Base-by-base conservation (phyloP, 2,113 vertebrate species). In the Phylloscopus whistleri region DNA sequence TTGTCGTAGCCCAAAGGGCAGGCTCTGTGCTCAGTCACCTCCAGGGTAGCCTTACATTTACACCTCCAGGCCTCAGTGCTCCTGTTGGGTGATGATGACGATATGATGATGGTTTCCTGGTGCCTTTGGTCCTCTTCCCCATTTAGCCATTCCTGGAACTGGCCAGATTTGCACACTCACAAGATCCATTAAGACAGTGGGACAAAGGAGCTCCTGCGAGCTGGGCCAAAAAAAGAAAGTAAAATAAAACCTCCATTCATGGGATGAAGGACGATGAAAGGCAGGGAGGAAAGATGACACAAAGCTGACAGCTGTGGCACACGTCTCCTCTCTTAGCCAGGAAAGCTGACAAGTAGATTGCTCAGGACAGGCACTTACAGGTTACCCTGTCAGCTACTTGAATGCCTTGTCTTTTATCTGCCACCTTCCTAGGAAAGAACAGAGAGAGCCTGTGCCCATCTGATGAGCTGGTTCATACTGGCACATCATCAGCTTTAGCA, bases 211-310 rank as follows among this genome's bases (percentile, higher is more conserved):
- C 91, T 95, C 60, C 92, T 80, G 56, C 56, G 19, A 89, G 87
- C 87, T 83, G 69, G 90, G 91, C 95, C 96, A 96, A 92, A 94
- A 96, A 95, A 96, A 89, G 78, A 95, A 96, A 97, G 94, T 89
- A 46, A 70, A 95, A 97, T 88, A 97, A 97, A 97, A 96, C 95
- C 96, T 94, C 96, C 96, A 97, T 97, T 97, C 84, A 97, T 98
- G 97, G 97, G 97, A 96, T 97, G 97, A 98, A 98, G 97, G 80
- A 97, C 52, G 98, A 98, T 98, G 98, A 98, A 98, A 99, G 98
- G 97, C 97, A 89, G 95, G 97, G 95, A 97, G 96, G 97, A 94
- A 97, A 95, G 98, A 98, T 98, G 98, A 98, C 98, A 98, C 96
- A 97, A 97, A 97, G 97, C 97, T 98, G 98, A 98, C 98, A 98